phyloP scores from a whole-genome alignment of 2,888 invertebrate species.

The Xanthia icteritia region DNA sequence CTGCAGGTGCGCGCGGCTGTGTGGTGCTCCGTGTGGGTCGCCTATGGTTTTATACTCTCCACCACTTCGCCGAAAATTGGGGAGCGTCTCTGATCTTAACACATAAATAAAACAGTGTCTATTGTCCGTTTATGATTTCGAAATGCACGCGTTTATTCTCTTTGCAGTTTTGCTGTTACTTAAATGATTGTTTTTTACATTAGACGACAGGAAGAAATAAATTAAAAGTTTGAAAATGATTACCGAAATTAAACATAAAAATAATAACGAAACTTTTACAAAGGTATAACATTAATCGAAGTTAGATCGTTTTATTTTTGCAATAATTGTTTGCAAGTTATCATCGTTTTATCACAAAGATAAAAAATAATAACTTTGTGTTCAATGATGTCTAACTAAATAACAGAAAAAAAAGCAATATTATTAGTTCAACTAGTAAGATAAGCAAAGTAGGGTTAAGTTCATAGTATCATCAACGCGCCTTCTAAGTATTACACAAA shows the following conservation, averaged over 20 bases:
- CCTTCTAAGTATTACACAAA: constrained; percentile 59
- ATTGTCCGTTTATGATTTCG: constrained; percentile 64
- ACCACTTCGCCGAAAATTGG: constrained; percentile 76
- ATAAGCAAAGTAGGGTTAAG: background rate
- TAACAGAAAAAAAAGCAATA: background rate
- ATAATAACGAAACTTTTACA: background rate
- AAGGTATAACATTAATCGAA: background rate
- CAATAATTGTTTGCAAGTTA: background rate
- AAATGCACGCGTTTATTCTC: constrained; percentile 56
- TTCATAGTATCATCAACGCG: constrained; percentile 9
- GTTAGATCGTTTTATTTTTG: background rate
- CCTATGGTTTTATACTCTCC: constrained; percentile 83
- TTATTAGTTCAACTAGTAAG: background rate
- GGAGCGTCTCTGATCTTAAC: constrained; percentile 66
- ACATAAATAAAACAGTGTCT: constrained; percentile 56
- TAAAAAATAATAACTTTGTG: no score
- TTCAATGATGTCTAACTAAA: background rate
- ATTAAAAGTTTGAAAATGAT: background rate
- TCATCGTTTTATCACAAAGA: no score
- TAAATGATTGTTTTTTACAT: background rate
- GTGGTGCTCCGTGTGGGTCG: constrained; percentile 73
- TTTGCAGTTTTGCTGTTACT: constrained; percentile 28
- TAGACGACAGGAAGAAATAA: background rate
- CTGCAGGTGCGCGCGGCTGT: constrained; percentile 77
- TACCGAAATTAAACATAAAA: background rate